Percentiles rank a stretch among this genome's conserved stretches.
These are phyloP conservation scores for Aphidoletes aphidimyza DNA, from an alignment of 2,888 invertebrate species.

Conservation along the genomic window DNA sequence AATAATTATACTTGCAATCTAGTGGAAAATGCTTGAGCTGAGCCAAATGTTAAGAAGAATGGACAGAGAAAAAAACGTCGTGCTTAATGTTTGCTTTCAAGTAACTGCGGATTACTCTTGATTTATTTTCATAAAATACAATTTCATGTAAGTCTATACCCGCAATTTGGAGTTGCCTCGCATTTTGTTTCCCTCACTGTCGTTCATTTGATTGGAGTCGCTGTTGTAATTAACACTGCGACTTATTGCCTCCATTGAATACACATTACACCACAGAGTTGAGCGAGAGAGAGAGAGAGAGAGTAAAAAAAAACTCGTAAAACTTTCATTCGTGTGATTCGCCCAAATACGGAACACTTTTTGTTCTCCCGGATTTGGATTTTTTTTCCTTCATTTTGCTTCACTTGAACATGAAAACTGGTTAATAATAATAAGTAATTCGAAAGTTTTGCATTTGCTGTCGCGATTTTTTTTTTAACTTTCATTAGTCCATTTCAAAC, in stretches of 20 bases:
- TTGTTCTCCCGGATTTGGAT: neutral
- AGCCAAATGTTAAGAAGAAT: neutral
- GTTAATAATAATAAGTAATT: slow-evolving; percentile 32
- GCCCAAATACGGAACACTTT: neutral
- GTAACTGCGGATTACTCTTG: neutral
- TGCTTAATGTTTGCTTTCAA: neutral
- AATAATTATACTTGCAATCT: slow-evolving; percentile 26
- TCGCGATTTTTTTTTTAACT: neutral
- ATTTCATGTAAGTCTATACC: neutral
- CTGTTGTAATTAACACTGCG: slow-evolving; percentile 30
- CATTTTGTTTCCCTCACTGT: too few relatives aligned
- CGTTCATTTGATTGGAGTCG: neutral
- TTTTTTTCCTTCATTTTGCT: neutral
- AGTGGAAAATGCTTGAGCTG: slow-evolving; percentile 34
- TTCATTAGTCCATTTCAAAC: too few relatives aligned
- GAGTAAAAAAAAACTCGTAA: neutral
- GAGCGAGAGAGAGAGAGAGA: neutral
- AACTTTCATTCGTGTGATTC: neutral
- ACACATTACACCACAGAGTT: neutral
- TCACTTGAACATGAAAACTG: slow-evolving; percentile 17
- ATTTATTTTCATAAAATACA: slow-evolving; percentile 22
- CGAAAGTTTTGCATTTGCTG: slow-evolving; percentile 10
- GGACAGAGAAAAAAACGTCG: neutral
- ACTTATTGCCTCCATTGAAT: neutral
- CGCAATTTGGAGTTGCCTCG: neutral